Conservation (phyloP, 1,140 invertebrate genomes). For the Bilobella aurantiaca region DNA sequence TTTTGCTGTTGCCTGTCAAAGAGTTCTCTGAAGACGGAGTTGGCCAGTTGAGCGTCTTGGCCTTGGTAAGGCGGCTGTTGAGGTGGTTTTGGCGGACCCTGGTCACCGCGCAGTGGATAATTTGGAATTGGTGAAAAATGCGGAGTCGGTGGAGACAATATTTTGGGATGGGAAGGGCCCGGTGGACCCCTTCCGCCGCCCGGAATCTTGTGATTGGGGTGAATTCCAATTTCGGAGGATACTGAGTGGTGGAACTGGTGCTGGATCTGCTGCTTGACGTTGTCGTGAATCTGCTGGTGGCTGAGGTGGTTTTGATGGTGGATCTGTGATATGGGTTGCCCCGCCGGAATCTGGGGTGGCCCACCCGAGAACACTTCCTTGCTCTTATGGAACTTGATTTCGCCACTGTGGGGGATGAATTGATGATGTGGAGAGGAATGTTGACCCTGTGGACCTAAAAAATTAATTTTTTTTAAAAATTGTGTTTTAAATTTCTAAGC, state of each 20-base stretch:
- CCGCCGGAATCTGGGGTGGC: conserved; percentile 16
- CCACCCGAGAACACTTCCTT: conserved; percentile 1
- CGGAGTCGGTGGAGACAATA: not conserved
- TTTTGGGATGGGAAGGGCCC: not conserved
- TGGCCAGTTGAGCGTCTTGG: conserved; percentile 6
- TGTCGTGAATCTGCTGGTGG: conserved; percentile 17
- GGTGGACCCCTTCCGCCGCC: not conserved
- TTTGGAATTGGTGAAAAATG: not conserved
- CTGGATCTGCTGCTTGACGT: conserved; percentile 12
- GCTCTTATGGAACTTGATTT: not conserved
- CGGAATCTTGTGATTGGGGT: conserved; percentile 6
- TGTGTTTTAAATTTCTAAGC: not conserved
- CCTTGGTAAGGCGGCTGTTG: not conserved
- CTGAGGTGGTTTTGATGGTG: conserved; percentile 9
- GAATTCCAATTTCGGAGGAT: conserved; percentile 9
- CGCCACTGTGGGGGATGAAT: not conserved
- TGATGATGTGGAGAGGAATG: conserved; percentile 9
- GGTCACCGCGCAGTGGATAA: conserved; percentile 1
- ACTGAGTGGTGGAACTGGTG: conserved; percentile 10
- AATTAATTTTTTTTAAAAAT: not conserved
- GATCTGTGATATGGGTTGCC: conserved; percentile 1
- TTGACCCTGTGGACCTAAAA: conserved; percentile 7
- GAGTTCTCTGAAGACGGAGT: conserved; percentile 10
- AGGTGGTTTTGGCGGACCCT: conserved; percentile 12
- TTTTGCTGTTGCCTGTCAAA: conserved; percentile 9